A percentile compares a stretch with the other conserved stretches of the same genome.
These are phyloP conservation scores for Sporophila hypoxantha DNA, from an alignment of 2,113 vertebrate species.

Conservation along the genomic window DNA sequence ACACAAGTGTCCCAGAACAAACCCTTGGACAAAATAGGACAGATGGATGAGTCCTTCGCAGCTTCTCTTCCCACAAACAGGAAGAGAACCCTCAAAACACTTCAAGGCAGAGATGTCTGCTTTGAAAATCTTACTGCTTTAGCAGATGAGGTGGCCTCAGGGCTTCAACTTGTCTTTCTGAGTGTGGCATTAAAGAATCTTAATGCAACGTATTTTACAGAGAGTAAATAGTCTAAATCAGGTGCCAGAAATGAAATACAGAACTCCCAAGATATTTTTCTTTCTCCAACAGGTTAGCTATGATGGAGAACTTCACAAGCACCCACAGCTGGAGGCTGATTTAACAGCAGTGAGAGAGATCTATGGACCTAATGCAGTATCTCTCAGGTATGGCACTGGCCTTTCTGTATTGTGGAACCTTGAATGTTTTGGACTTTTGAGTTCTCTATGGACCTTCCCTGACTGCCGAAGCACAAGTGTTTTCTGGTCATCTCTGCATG, in stretches of 20 bases:
- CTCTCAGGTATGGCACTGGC: conserved; percentile 77
- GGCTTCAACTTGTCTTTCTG: neutral
- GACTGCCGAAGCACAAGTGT: neutral
- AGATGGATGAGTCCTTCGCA: neutral
- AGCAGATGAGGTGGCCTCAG: neutral
- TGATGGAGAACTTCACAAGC: conserved; percentile 86
- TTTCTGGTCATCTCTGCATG: neutral
- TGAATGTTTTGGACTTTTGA: neutral
- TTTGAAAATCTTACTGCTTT: neutral
- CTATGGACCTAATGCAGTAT: conserved; percentile 84
- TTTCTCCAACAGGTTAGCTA: conserved; percentile 75
- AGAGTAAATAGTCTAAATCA: neutral
- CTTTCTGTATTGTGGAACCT: neutral
- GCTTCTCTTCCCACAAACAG: neutral
- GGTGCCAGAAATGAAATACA: neutral
- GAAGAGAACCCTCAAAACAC: neutral
- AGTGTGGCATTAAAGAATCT: neutral
- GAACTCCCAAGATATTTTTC: neutral
- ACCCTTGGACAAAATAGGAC: neutral
- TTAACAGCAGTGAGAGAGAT: conserved; percentile 83
- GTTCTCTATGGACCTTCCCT: neutral
- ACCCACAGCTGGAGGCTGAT: conserved; percentile 85
- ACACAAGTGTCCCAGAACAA: neutral
- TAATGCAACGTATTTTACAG: neutral
- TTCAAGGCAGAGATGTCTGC: neutral